Base-by-base conservation (phyloP, 1,140 invertebrate species). In the Drosophila takahashii region DNA sequence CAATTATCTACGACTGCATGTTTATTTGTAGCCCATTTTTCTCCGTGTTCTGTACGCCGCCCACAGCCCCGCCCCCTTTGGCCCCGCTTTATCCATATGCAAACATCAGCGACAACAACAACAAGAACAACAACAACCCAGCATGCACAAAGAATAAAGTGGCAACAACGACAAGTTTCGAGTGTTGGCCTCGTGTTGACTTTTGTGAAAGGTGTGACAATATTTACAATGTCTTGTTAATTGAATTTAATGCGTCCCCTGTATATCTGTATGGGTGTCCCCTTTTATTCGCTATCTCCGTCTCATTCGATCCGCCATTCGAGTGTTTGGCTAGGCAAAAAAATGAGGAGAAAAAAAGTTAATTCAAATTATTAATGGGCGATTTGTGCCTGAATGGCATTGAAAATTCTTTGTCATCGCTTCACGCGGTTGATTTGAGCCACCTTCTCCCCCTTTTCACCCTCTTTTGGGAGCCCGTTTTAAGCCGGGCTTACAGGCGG, bases 121-220 rank as follows among this genome's bases (percentile, higher is more conserved):
- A n/a, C 59, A 52, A 18, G 41, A 45, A 13, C 57, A 71, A 16
- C 41, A 15, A 8, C 16, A 22, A 47, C 18, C 37, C 64, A 70
- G 42, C 60, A 50, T 66, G 61, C 60, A 32, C 10, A 52, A 54
- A 53, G 8, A 57, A 50, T 36, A 39, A 51, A 41, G 44, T 64
- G 44, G 59, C 42, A 70, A 47, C 27, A 64, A 36, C 32, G 36
- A 34, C 36, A 57, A 86, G 48, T 77, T 80, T 85, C 58, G 58
- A 77, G 81, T 70, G 77, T 69, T 80, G 59, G 57, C 36, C 47
- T 44, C 69, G 39, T 81, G 69, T 81, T 81, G 81, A 75, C 83
- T 67, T 62, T 78, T 78, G 64, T 76, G 69, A 73, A 81, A 87
- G 83, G 79, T 86, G 83, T 78, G 69, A 87, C 75, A 81, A 83